These are phyloP conservation scores for Opisthocomus hoazin DNA, from an alignment of 2,113 vertebrate species.

Conservation along the genomic window DNA sequence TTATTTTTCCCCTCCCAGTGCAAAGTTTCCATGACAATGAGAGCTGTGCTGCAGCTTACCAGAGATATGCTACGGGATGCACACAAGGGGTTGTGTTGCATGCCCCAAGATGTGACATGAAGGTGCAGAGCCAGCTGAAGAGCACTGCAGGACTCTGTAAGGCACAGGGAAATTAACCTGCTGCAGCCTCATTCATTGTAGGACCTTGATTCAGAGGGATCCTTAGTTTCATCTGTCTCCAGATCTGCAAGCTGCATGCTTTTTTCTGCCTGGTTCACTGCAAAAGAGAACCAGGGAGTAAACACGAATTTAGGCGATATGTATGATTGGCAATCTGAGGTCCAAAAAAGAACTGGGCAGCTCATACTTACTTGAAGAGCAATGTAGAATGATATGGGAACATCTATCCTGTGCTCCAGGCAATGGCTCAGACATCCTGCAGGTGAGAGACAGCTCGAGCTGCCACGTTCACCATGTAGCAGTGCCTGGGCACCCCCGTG, in stretches of 20 bases:
- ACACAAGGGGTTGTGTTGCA: accelerated
- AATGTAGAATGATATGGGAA: too few relatives aligned
- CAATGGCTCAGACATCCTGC: not conserved
- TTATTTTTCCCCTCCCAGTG: not conserved
- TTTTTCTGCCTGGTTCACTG: not conserved
- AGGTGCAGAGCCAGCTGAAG: not conserved
- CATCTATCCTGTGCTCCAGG: not conserved
- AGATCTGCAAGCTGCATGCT: not conserved
- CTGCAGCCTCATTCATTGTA: not conserved
- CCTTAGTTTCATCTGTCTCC: not conserved
- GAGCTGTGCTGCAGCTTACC: not conserved
- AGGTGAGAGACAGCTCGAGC: not conserved
- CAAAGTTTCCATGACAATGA: not conserved
- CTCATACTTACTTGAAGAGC: not conserved
- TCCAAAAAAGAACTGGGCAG: not conserved
- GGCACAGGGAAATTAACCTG: not conserved
- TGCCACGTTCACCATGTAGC: not conserved
- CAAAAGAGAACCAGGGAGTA: not conserved
- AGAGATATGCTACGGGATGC: not conserved
- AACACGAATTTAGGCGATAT: not conserved
- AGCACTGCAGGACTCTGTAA: not conserved
- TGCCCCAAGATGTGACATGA: not conserved
- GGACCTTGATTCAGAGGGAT: accelerated
- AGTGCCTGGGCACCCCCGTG: not conserved
- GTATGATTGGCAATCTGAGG: accelerated